A percentile compares a stretch with the other conserved stretches of the same genome.
Evolutionary conservation across 2,888 invertebrate species (phyloP).

Genomic region (Rapana venosa): DNA sequence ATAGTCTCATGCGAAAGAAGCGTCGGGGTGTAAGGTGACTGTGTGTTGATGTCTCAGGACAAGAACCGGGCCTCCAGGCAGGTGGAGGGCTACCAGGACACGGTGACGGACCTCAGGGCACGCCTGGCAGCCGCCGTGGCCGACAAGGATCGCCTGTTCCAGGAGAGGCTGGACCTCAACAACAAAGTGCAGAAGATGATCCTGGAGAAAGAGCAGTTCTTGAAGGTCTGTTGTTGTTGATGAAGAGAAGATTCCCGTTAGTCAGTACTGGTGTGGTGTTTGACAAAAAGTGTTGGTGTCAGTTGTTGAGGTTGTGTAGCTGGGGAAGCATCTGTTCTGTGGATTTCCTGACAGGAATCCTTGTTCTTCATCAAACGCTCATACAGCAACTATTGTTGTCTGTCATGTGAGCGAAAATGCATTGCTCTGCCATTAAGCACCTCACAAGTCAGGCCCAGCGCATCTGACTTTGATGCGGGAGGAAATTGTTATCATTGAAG

Average conservation of each 20-base stretch:
- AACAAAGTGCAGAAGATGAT: slow-evolving; percentile 67
- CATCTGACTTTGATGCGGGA: too few relatives aligned
- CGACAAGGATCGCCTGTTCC: slow-evolving; percentile 72
- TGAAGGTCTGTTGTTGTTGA: slow-evolving; percentile 55
- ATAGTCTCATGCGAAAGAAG: not conserved
- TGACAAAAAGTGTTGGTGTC: too few relatives aligned
- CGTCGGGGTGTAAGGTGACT: not conserved
- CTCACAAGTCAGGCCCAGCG: too few relatives aligned
- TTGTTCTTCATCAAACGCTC: too few relatives aligned
- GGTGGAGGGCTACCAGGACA: slow-evolving; percentile 65
- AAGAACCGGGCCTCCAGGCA: slow-evolving; percentile 63
- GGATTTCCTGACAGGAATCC: too few relatives aligned
- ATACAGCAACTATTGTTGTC: too few relatives aligned
- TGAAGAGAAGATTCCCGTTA: not conserved
- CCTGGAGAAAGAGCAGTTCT: slow-evolving; percentile 68
- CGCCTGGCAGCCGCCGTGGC: slow-evolving; percentile 60
- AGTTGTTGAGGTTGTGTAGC: too few relatives aligned
- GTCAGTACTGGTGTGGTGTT: too few relatives aligned
- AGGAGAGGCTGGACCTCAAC: slow-evolving; percentile 71
- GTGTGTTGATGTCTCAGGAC: slow-evolving; percentile 59
- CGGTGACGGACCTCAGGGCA: slow-evolving; percentile 65
- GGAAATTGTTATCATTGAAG: too few relatives aligned
- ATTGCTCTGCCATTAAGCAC: too few relatives aligned
- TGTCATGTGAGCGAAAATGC: too few relatives aligned
- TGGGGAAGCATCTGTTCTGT: too few relatives aligned